A percentile compares a stretch with the other conserved stretches of the same genome.
phyloP scores from a whole-genome alignment of 2,797 vertebrate species.

The Ibycter americanus region DNA sequence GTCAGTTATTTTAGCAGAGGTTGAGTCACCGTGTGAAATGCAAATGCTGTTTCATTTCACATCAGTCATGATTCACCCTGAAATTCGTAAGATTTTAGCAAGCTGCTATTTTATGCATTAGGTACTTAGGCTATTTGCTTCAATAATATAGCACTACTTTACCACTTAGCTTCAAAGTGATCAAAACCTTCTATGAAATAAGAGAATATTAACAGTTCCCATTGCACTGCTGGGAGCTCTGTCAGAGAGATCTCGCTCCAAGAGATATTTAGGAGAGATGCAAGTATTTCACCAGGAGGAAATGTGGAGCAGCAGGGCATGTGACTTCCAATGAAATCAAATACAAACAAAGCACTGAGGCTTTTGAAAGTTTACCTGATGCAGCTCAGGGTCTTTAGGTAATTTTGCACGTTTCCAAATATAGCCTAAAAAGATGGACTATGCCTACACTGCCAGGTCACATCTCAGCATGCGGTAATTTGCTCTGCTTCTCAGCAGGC shows the following conservation, averaged over 20 bases:
- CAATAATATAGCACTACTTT: not conserved
- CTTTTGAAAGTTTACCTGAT: not conserved
- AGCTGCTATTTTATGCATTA: not conserved
- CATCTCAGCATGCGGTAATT: not conserved
- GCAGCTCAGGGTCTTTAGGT: not conserved
- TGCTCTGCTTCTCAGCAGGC: not conserved
- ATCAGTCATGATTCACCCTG: not conserved
- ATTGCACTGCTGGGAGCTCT: not conserved
- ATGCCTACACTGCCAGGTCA: not conserved
- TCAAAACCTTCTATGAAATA: not conserved
- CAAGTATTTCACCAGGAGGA: not conserved
- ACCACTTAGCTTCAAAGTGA: not conserved
- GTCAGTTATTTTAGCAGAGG: not conserved
- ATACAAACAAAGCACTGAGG: accelerated
- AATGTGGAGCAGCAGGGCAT: accelerated
- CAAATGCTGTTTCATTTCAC: not conserved
- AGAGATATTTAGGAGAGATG: accelerated
- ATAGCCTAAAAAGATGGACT: accelerated
- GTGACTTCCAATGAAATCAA: not conserved
- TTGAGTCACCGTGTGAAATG: not conserved
- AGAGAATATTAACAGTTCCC: not conserved
- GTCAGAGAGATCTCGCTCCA: not conserved
- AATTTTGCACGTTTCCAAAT: not conserved
- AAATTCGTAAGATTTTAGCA: not conserved
- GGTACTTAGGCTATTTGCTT: not conserved